Conservation (phyloP, 2,888 invertebrate genomes). For the Resseliella maxima region DNA sequence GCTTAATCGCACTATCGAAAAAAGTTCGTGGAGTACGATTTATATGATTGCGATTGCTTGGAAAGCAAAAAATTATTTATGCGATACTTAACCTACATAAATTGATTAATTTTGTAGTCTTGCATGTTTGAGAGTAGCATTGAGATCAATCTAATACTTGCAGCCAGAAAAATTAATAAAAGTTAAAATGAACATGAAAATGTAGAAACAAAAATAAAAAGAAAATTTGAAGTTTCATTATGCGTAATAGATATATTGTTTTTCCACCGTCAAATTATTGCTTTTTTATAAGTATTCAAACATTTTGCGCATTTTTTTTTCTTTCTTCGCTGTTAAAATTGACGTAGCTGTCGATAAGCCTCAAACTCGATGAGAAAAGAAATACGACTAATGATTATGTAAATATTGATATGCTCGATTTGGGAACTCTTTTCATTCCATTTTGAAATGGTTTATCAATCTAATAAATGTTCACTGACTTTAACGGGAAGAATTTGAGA, state of each 20-base stretch:
- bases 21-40: not conserved
- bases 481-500: no score
- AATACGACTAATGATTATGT: not conserved
- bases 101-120: not conserved
- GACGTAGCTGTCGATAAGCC: not conserved
- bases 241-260: not conserved
- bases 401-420: not conserved
- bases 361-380: not conserved
- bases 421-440: no score
- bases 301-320: not conserved
- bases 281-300: not conserved
- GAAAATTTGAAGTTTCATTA: not conserved
- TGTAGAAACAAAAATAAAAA: not conserved
- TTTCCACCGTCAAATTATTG: not conserved
- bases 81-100: constrained; percentile 53
- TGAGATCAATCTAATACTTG: not conserved
- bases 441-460: no score
- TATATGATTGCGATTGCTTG: constrained; percentile 20
- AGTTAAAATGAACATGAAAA: not conserved
- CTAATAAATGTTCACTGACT: no score
- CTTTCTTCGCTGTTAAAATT: not conserved
- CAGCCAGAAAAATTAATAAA: not conserved
- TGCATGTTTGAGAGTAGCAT: not conserved
- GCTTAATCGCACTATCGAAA: constrained; percentile 24
- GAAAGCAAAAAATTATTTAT: constrained; percentile 41